Conservation (phyloP, 2,113 vertebrate genomes). For the Cichladusa arquata region DNA sequence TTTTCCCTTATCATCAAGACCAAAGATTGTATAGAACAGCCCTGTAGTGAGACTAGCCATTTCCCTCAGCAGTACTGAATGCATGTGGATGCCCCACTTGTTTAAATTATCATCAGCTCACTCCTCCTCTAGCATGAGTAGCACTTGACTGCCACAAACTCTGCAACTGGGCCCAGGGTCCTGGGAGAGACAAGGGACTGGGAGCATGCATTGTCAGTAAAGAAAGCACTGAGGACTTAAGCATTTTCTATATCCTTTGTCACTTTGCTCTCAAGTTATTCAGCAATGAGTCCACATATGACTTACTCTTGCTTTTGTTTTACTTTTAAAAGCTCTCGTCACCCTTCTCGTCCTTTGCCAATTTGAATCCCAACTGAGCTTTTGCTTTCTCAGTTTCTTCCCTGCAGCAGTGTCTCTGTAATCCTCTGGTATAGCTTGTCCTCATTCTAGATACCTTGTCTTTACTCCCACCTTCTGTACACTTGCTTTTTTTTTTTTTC, state of each 20-base stretch:
- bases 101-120: background rate
- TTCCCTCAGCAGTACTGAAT: background rate
- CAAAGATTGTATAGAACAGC: background rate
- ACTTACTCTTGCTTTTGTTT: background rate
- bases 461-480: background rate
- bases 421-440: background rate
- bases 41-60: background rate
- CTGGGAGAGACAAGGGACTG: background rate
- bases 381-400: background rate
- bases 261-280: background rate
- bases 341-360: background rate
- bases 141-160: background rate
- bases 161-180: background rate
- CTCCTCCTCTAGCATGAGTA: background rate
- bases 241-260: background rate
- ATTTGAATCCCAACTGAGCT: background rate
- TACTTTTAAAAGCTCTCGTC: background rate
- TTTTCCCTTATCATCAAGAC: background rate
- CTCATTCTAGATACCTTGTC: background rate
- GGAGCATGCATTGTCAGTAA: background rate
- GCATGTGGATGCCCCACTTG: background rate
- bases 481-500: background rate
- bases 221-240: background rate
- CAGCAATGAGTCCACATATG: background rate
- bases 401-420: background rate